These are phyloP conservation scores for Ariolimax columbianus DNA, from an alignment of 2,888 invertebrate species.

Conservation along the genomic window DNA sequence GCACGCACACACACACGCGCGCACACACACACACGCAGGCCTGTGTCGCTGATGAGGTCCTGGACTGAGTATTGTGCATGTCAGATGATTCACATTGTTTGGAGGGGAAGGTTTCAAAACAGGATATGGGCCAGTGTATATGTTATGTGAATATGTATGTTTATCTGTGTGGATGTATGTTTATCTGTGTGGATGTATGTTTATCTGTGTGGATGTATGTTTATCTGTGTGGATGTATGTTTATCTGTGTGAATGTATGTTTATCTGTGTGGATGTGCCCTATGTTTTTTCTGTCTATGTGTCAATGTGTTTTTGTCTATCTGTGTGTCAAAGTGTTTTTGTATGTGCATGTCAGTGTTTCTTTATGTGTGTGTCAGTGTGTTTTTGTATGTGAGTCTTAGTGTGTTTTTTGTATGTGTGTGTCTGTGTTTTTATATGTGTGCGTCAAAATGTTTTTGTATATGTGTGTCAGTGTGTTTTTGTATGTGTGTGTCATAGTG, in stretches of 20 bases:
- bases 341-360: not conserved
- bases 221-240: not conserved
- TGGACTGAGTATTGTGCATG: too few relatives aligned
- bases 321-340: not conserved
- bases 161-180: not conserved
- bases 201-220: not conserved
- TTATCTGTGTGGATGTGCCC: not conserved
- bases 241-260: not conserved
- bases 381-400: not conserved
- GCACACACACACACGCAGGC: too few relatives aligned
- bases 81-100: too few relatives aligned
- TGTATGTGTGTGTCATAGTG: not conserved
- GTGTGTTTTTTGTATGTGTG: not conserved
- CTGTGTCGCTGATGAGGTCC: too few relatives aligned
- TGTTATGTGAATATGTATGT: not conserved
- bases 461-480: not conserved
- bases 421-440: not conserved
- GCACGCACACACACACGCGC: too few relatives aligned
- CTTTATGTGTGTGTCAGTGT: not conserved
- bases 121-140: too few relatives aligned
- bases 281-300: not conserved
- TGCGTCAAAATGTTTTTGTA: not conserved
- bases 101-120: too few relatives aligned
- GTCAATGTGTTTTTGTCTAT: not conserved
- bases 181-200: not conserved